Conservation (phyloP, 2,113 vertebrate genomes). For the Oncorhynchus clarkii region DNA sequence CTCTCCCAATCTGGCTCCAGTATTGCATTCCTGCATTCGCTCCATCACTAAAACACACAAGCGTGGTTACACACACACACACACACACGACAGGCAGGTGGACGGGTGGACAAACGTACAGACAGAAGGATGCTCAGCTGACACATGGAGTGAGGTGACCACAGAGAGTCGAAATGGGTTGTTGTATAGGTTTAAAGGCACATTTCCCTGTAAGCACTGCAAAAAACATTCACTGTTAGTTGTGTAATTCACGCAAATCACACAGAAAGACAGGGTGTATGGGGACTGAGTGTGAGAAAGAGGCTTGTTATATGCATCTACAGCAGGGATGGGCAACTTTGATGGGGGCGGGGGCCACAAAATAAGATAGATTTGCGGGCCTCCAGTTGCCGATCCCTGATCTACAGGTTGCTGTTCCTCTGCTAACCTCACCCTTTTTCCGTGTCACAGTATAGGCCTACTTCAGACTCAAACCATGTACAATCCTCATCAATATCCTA, state of each 20-base stretch:
- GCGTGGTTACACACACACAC: conserved; percentile 67
- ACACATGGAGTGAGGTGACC: not conserved
- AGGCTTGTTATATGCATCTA: not conserved
- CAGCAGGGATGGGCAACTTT: not conserved
- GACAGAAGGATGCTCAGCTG: conserved; percentile 1
- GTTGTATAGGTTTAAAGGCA: conserved; percentile 31
- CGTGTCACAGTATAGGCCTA: too few relatives aligned
- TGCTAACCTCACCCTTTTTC: too few relatives aligned
- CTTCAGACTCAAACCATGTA: too few relatives aligned
- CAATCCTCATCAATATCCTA: too few relatives aligned
- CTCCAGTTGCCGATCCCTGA: too few relatives aligned
- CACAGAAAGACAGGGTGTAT: conserved; percentile 6
- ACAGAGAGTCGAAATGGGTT: conserved; percentile 30
- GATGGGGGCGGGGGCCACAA: too few relatives aligned
- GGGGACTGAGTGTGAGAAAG: not conserved
- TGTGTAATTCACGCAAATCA: conserved; percentile 50
- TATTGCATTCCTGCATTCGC: conserved; percentile 71
- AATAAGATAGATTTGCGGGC: too few relatives aligned
- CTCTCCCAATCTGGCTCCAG: conserved; percentile 70
- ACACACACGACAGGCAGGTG: conserved; percentile 27
- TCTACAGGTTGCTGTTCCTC: too few relatives aligned
- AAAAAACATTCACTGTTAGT: conserved; percentile 30
- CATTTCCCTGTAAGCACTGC: conserved; percentile 31
- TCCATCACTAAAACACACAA: conserved; percentile 80
- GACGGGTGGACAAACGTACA: conserved; percentile 6